These are phyloP conservation scores for Limulus polyphemus DNA, from an alignment of 2,888 invertebrate species.

Conservation along the genomic window DNA sequence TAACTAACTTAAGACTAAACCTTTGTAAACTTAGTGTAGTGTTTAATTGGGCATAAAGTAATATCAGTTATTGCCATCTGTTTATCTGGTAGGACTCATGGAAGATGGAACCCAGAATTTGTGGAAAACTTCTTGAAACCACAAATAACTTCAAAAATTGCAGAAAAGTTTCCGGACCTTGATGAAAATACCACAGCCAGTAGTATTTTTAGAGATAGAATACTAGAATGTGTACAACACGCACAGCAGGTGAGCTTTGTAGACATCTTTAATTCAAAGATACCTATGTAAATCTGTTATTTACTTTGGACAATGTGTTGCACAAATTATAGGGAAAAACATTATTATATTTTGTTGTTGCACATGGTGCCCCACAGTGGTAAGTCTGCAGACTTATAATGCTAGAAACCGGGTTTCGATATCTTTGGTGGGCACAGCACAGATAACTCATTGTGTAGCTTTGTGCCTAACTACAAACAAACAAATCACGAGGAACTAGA, in stretches of 20 bases:
- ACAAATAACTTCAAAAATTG: constrained; percentile 18
- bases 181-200: constrained; percentile 17
- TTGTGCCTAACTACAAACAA: too few species aligned
- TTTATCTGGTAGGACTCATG: constrained; percentile 13
- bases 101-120: constrained; percentile 19
- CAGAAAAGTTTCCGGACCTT: constrained; percentile 13
- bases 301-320: too few species aligned
- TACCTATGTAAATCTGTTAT: not conserved
- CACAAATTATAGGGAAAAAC: too few species aligned
- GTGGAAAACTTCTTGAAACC: constrained; percentile 21
- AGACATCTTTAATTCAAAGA: not conserved
- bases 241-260: constrained; percentile 10
- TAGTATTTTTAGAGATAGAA: constrained; percentile 19
- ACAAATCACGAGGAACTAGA: too few species aligned
- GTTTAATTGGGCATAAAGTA: too few species aligned
- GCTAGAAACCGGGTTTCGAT: not conserved
- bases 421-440: not conserved
- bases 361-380: not conserved
- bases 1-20: too few species aligned
- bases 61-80: not conserved
- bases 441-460: too few species aligned
- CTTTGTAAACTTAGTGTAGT: too few species aligned
- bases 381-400: not conserved
- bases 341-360: not conserved
- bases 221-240: constrained; percentile 20